Evolutionary conservation across 2,797 vertebrate genomes (phyloP), one percentile per base, ranked within the genome.

Genomic region (Alcedo atthis): DNA sequence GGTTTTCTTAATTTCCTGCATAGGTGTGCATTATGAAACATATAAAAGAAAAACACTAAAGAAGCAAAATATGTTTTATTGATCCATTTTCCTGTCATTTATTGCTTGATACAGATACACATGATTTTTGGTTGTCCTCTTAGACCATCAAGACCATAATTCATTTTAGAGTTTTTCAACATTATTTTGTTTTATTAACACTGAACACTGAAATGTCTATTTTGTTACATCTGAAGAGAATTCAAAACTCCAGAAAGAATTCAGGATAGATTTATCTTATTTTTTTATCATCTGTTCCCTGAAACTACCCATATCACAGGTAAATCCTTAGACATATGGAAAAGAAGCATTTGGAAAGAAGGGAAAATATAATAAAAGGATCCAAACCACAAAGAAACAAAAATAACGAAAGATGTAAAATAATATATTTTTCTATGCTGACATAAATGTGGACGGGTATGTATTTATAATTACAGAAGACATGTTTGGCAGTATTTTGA

Each of bases 1-100:
- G 3, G 3, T 83, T 90, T 89, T 82, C n/a, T 75, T 71, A 77
- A 77, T 90, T 80, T 96, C 83, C 70, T 80, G 20, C n/a, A 70
- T 67, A 79, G 28, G 15, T 67, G 10, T 79, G 35, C 40, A 81
- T 94, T 81, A 87, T 74, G 70, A 90, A 91, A 89, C 20, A 63
- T 20, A 10, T 22, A 69, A 68, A 70, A 51, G 5, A 68, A 69
- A 91, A n/a, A 0, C 12, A n/a, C 9, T 59, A 53, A 66, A 66
- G 15, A 57, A 30, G 17, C 12, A 86, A 79, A 66, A 80, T 9
- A 33, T 55, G 22, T 51, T 92, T 81, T 46, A 2, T 49, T 69
- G 12, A 10, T 74, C 9, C 4, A 9, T 81, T 90, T 81, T 83
- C 37, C 54, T 70, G 15, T 1, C 3, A 33, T 81, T 81, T 74